Percentiles rank a stretch among this genome's conserved stretches.
These are phyloP conservation scores for Chouioia cunea DNA, from an alignment of 2,888 invertebrate species.

Conservation along the genomic window DNA sequence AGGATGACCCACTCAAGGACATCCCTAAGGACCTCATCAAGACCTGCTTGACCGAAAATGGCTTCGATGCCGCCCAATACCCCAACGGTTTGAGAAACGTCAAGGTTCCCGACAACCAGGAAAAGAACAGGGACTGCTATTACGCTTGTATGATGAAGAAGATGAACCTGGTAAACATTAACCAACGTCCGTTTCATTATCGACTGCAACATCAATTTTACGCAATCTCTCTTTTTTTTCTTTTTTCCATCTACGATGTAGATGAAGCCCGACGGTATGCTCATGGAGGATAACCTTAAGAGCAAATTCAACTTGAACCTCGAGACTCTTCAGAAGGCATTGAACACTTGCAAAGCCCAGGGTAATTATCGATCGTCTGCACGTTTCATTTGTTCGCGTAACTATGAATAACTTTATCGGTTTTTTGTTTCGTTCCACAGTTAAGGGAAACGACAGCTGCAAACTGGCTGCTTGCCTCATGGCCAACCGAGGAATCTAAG, in stretches of 20 bases:
- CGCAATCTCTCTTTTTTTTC: not conserved
- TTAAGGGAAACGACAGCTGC: conserved; percentile 33
- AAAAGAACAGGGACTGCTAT: conserved; percentile 50
- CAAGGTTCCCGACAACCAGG: conserved; percentile 40
- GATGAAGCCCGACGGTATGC: conserved; percentile 52
- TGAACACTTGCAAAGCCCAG: conserved; percentile 50
- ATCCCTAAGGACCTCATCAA: conserved; percentile 39
- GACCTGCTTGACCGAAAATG: conserved; percentile 40
- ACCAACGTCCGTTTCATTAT: not conserved
- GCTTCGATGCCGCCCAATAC: conserved; percentile 44
- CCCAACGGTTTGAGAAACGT: conserved; percentile 38
- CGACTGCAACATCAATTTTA: too few species aligned
- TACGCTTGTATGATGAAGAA: conserved; percentile 53
- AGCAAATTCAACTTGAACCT: conserved; percentile 49
- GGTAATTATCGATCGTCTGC: conserved; percentile 45
- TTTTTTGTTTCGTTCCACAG: not conserved
- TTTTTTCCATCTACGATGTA: conserved; percentile 8
- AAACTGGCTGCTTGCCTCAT: conserved; percentile 44
- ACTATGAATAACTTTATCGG: not conserved
- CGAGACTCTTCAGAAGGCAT: conserved; percentile 48
- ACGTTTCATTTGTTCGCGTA: not conserved
- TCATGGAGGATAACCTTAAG: conserved; percentile 51
- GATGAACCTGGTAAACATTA: conserved; percentile 50
- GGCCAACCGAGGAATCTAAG: conserved; percentile 46
- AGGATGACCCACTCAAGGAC: conserved; percentile 46